These are phyloP conservation scores for Glossophaga mutica DNA, from an alignment of 2,797 vertebrate species.

Conservation along the genomic window DNA sequence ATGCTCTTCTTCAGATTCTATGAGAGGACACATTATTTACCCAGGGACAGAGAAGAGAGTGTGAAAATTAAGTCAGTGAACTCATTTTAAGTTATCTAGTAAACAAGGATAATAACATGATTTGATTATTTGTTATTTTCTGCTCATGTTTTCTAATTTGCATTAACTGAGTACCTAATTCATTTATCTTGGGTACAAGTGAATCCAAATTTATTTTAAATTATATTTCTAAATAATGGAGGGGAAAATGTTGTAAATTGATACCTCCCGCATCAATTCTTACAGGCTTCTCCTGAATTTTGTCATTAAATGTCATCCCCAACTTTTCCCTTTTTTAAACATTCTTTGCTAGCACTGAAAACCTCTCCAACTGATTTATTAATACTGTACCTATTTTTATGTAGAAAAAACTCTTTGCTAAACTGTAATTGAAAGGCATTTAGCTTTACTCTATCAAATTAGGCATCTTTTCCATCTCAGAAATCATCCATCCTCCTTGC, in stretches of 20 bases:
- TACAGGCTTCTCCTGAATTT: not conserved
- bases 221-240: conserved; percentile 18
- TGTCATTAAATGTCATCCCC: not conserved
- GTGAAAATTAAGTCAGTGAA: conserved; percentile 41
- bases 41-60: not conserved
- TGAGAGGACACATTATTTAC: conserved; percentile 58
- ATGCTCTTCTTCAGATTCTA: conserved; percentile 42
- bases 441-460: not conserved
- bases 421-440: not conserved
- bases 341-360: not conserved
- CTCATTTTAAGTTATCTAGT: conserved; percentile 43
- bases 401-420: not conserved
- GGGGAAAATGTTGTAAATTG: not conserved
- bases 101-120: conserved; percentile 45
- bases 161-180: conserved; percentile 40
- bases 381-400: not conserved
- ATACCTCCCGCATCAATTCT: not conserved
- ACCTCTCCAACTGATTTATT: not conserved
- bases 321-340: not conserved
- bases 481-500: not conserved
- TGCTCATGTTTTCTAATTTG: conserved; percentile 24
- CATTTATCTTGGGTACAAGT: conserved; percentile 8
- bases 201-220: conserved; percentile 9
- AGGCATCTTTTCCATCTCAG: not conserved
- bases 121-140: conserved; percentile 44